Conservation (phyloP, 2,888 invertebrate genomes). For the Stictocephala bisonia region DNA sequence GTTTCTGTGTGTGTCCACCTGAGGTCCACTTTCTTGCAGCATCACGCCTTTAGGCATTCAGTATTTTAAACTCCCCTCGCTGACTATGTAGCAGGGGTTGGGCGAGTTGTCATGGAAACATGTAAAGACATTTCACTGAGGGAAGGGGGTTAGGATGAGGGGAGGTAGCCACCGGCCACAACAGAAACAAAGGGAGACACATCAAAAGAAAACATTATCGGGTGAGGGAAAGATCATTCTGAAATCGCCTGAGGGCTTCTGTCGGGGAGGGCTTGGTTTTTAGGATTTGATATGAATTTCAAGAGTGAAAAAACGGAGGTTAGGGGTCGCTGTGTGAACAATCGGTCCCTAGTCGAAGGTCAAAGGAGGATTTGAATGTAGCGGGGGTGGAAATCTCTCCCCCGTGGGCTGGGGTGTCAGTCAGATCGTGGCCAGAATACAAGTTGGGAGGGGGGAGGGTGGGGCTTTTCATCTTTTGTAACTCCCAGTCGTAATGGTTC, state of each 20-base stretch:
- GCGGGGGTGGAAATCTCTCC: slow-evolving; percentile 36
- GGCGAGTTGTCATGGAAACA: slow-evolving; percentile 40
- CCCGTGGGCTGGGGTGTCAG: slow-evolving; percentile 37
- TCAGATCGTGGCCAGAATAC: slow-evolving; percentile 41
- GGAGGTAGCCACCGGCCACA: slow-evolving; percentile 9
- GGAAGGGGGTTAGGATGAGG: slow-evolving; percentile 31
- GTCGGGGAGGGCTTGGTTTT: slow-evolving; percentile 24
- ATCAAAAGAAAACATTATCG: slow-evolving; percentile 46
- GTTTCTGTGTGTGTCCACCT: too few species aligned
- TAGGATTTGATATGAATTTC: slow-evolving; percentile 48
- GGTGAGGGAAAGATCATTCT: slow-evolving; percentile 29
- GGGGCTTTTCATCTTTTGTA: not conserved
- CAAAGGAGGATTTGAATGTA: slow-evolving; percentile 47
- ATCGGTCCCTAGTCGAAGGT: slow-evolving; percentile 46
- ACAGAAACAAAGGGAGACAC: slow-evolving; percentile 40
- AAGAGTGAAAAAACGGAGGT: slow-evolving; percentile 47
- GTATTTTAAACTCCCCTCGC: slow-evolving; percentile 21
- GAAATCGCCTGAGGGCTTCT: slow-evolving; percentile 34
- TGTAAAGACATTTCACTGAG: slow-evolving; percentile 44
- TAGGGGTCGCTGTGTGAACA: slow-evolving; percentile 46
- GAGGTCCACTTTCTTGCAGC: too few species aligned
- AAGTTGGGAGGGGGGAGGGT: not conserved
- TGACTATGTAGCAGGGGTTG: slow-evolving; percentile 16
- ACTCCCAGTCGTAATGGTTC: slow-evolving; percentile 7
- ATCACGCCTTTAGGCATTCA: too few species aligned